Evolutionary conservation across 2,797 vertebrate species (phyloP).

Genomic region (Paguma larvata): DNA sequence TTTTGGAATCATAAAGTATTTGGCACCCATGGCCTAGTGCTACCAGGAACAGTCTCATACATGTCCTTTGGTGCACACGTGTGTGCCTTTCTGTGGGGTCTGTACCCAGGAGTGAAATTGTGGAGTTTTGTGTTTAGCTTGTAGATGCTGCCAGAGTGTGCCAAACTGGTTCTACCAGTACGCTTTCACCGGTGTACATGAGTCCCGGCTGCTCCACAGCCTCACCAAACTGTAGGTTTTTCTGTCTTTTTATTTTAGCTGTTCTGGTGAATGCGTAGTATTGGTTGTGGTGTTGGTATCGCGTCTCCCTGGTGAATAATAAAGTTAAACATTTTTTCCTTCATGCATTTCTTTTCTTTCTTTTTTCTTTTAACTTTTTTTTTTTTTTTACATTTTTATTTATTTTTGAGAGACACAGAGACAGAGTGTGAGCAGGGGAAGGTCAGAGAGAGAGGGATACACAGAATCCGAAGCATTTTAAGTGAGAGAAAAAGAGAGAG

Average conservation of each 20-base stretch:
- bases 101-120: not conserved
- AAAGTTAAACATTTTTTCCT: not conserved
- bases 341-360: not conserved
- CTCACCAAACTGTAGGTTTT: not conserved
- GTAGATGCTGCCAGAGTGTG: not conserved
- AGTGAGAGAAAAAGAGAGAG: not conserved
- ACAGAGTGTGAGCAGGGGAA: too few relatives aligned
- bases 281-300: not conserved
- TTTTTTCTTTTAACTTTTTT: not conserved
- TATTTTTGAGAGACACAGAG: too few relatives aligned
- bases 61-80: rapidly evolving
- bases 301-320: not conserved
- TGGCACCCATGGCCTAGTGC: not conserved
- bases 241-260: not conserved
- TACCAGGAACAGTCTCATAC: not conserved
- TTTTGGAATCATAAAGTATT: not conserved
- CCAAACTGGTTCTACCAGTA: not conserved
- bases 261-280: not conserved
- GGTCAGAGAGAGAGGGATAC: too few relatives aligned
- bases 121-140: not conserved
- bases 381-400: too few relatives aligned
- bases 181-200: not conserved
- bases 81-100: not conserved
- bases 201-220: not conserved
- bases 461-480: too few relatives aligned